phyloP scores from a whole-genome alignment of 2,797 vertebrate species.

The Thamnophis elegans region DNA sequence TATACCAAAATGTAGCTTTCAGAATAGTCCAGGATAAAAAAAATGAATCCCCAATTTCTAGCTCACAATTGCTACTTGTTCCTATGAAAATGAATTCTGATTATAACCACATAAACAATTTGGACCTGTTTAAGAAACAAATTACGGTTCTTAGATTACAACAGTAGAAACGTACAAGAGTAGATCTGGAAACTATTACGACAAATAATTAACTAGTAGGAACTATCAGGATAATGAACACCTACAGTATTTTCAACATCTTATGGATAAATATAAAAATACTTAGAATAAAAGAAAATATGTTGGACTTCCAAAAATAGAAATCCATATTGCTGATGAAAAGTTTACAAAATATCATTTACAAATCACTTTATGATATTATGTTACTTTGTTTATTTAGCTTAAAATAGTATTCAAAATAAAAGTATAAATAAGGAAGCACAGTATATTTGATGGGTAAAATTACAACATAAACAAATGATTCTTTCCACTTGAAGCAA shows the following conservation, averaged over 20 bases:
- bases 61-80: background rate
- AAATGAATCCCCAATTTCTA: background rate
- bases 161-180: background rate
- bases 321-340: background rate
- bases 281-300: background rate
- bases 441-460: background rate
- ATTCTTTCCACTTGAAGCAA: background rate
- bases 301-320: background rate
- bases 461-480: background rate
- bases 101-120: slow-evolving; percentile 14
- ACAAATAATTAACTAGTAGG: background rate
- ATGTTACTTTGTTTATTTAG: background rate
- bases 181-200: background rate
- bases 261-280: background rate
- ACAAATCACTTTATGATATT: background rate
- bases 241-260: background rate
- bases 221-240: background rate
- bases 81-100: background rate
- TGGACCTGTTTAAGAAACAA: background rate
- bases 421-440: background rate
- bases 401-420: background rate
- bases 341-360: background rate
- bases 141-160: slow-evolving; percentile 31
- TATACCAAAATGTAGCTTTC: background rate
- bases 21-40: background rate